A percentile compares a stretch with the other conserved stretches of the same genome.
Evolutionary conservation across 2,113 vertebrate species (phyloP).

Genomic region (Podarcis cretensis): DNA sequence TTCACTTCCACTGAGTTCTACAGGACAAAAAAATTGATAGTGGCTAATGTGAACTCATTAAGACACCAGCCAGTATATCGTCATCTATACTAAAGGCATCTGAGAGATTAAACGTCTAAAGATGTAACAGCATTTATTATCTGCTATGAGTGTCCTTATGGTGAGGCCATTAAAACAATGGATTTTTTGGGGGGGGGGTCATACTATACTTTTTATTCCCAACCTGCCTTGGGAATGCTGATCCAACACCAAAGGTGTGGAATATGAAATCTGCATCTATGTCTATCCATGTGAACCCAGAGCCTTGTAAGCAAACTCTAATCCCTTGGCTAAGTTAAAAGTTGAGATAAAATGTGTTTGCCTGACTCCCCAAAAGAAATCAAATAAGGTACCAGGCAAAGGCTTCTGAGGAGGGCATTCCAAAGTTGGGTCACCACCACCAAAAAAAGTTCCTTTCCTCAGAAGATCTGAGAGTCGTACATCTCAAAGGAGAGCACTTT

Average conservation of each 20-base stretch:
- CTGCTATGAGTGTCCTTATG: not conserved
- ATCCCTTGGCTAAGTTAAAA: not conserved
- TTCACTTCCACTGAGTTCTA: not conserved
- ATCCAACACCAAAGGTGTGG: not conserved
- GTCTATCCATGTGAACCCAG: not conserved
- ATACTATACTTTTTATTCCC: not conserved
- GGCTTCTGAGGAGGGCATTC: not conserved
- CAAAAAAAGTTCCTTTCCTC: not conserved
- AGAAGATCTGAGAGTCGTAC: not conserved
- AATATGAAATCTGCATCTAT: not conserved
- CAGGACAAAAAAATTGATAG: not conserved
- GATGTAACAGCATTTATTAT: not conserved
- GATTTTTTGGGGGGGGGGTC: no score
- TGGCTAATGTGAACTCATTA: not conserved
- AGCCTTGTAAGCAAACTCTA: not conserved
- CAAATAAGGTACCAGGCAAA: not conserved
- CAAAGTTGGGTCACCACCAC: not conserved
- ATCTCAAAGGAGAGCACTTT: not conserved
- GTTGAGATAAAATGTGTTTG: not conserved
- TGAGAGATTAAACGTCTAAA: not conserved
- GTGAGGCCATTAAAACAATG: not conserved
- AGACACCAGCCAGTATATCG: not conserved
- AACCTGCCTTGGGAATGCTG: not conserved
- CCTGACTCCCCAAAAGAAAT: not conserved
- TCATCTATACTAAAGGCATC: not conserved